Percentiles rank a stretch among this genome's conserved stretches.
These are phyloP conservation scores for Lophius piscatorius DNA, from an alignment of 2,113 vertebrate species.

Conservation along the genomic window DNA sequence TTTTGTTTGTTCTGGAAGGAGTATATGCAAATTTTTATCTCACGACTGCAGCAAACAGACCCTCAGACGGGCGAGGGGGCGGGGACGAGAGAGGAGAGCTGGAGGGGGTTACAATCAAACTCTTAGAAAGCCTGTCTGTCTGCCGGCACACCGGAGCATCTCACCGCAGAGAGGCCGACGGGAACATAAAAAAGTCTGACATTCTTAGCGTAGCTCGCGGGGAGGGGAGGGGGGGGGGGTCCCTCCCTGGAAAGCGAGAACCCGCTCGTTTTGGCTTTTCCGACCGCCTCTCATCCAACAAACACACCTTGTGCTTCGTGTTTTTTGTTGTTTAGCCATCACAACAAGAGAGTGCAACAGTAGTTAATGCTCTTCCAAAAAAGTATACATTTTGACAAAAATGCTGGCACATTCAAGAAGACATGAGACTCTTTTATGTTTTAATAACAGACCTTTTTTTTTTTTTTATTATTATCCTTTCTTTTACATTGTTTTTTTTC, in stretches of 20 bases:
- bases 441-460: constrained; percentile 71
- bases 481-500: constrained; percentile 50
- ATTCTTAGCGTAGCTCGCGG: constrained; percentile 67
- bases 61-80: constrained; percentile 45
- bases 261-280: constrained; percentile 64
- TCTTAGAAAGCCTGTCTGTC: constrained; percentile 63
- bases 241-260: constrained; percentile 21
- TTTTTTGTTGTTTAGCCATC: constrained; percentile 77
- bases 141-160: constrained; percentile 34
- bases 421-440: constrained; percentile 70
- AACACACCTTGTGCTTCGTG: constrained; percentile 82
- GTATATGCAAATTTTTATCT: constrained; percentile 67
- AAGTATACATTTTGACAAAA: constrained; percentile 79
- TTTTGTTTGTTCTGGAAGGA: constrained; percentile 65
- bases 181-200: constrained; percentile 62
- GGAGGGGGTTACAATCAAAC: constrained; percentile 71
- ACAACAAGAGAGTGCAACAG: constrained; percentile 83
- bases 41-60: constrained; percentile 69
- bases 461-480: no score
- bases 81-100: not conserved
- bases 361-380: constrained; percentile 73
- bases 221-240: constrained; percentile 43
- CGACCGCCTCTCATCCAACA: constrained; percentile 53
- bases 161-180: constrained; percentile 48
- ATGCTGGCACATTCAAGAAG: constrained; percentile 86